A percentile compares a stretch with the other conserved stretches of the same genome.
phyloP scores from a whole-genome alignment of 2,888 invertebrate species.

The Notocelia uddmanniana region DNA sequence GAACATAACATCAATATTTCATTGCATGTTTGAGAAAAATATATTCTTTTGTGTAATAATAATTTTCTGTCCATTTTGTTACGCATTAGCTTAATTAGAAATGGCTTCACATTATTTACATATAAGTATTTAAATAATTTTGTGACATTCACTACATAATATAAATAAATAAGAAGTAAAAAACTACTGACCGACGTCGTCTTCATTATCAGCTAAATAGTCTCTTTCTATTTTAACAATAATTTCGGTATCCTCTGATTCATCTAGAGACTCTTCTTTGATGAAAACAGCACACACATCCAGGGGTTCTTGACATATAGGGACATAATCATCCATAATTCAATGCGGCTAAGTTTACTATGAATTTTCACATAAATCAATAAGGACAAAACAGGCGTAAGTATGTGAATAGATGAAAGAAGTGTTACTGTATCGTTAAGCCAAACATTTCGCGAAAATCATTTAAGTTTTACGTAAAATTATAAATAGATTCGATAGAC shows the following conservation, averaged over 20 bases:
- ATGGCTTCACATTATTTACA: no score
- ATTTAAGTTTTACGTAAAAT: background rate
- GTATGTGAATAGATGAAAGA: background rate
- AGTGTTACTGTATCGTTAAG: background rate
- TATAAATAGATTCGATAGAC: background rate
- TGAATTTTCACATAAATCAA: background rate
- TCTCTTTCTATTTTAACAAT: background rate
- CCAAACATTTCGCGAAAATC: background rate
- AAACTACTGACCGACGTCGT: background rate
- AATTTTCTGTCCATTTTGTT: no score
- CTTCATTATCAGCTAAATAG: background rate
- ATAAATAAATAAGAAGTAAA: background rate
- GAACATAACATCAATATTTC: no score
- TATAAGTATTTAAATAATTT: no score
- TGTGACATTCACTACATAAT: no score
- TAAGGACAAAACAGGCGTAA: background rate
- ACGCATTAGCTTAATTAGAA: no score
- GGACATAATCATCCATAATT: slow-evolving; percentile 8
- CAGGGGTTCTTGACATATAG: background rate
- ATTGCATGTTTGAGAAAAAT: no score
- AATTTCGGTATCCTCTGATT: background rate
- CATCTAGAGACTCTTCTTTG: background rate
- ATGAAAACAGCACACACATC: slow-evolving; percentile 15
- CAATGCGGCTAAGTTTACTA: background rate
- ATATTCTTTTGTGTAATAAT: no score